Conservation (phyloP, 2,113 vertebrate species). For the Xenopus borealis region DNA sequence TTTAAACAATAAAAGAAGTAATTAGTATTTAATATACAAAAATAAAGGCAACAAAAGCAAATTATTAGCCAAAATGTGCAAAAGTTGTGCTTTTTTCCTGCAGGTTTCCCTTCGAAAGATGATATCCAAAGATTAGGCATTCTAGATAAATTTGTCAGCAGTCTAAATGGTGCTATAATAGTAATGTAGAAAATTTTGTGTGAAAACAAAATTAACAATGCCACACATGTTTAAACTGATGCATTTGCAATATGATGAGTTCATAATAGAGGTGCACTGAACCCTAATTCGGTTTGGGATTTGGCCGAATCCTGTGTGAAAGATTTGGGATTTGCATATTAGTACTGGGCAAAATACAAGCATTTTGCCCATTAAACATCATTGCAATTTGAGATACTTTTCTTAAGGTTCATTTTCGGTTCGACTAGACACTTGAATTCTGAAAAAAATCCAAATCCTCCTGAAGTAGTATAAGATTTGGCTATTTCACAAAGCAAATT, state of each 20-base stretch:
- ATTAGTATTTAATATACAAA: constrained; percentile 99
- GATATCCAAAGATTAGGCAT: background rate
- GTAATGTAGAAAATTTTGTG: background rate
- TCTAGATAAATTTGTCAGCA: background rate
- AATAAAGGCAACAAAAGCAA: constrained; percentile 86
- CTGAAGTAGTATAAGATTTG: too few relatives aligned
- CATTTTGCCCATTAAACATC: too few relatives aligned
- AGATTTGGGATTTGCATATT: too few relatives aligned
- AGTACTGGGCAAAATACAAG: too few relatives aligned
- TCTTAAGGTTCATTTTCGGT: too few relatives aligned
- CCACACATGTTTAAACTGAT: constrained; percentile 25
- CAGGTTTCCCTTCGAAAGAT: background rate
- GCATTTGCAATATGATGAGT: background rate
- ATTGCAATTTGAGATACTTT: too few relatives aligned
- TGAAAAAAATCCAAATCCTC: too few relatives aligned
- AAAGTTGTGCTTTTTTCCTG: constrained; percentile 25
- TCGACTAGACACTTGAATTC: too few relatives aligned
- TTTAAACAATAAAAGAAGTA: constrained; percentile 98
- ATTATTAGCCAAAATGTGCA: constrained; percentile 80
- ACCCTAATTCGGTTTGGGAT: too few relatives aligned
- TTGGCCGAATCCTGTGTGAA: too few relatives aligned
- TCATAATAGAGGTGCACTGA: too few relatives aligned
- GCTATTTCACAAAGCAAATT: too few relatives aligned
- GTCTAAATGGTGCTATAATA: background rate
- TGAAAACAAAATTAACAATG: background rate